Base-by-base conservation (phyloP, 1,140 invertebrate genomes). In the Lordiphosa mommai region DNA sequence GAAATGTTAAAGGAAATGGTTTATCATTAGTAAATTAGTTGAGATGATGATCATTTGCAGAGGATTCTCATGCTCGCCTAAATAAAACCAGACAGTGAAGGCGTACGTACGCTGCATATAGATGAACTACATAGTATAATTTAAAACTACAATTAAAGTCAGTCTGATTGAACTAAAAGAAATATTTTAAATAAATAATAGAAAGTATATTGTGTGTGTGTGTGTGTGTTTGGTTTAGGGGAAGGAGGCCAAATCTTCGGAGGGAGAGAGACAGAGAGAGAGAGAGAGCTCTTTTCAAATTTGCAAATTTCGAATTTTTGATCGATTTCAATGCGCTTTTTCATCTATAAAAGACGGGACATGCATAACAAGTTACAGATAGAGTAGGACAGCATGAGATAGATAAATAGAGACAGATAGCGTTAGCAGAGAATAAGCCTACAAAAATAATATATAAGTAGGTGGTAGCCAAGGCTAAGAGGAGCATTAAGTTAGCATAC, bases 61-160 rank as follows among this genome's bases (percentile, higher is more conserved):
- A 7, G 27, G 37, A 10, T 34, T 37, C 17, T 55, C 49, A 68
- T 71, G 61, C 59, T 59, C 46, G 68, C 41, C 59, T 72, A 63
- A 73, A 87, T 86, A 88, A 87, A 89, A 88, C 86, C 87, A 86
- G 86, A 88, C 87, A 86, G 73, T 79, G 40, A 65, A 60, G 50
- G 43, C 43, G 30, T 68, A 57, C 72, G 77, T 82, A 82, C 66
- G 61, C 77, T 61, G 67, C 57, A 36, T 32, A 58, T 32, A 58
- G 44, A 34, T 20, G 33, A 53, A 55, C 68, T 82, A 68, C 63
- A 60, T 56, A 61, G 41, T 64, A 57, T 34, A 53, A 46, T 48
- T 40, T 49, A 46, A 5, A 14, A 12, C 38, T 59, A 68, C 5
- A 46, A 30, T 60, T 51, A 53, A 30, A 29, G 20, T 36, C 16